A percentile compares a stretch with the other conserved stretches of the same genome.
phyloP scores from a whole-genome alignment of 2,888 invertebrate genomes.

The Mantis religiosa region DNA sequence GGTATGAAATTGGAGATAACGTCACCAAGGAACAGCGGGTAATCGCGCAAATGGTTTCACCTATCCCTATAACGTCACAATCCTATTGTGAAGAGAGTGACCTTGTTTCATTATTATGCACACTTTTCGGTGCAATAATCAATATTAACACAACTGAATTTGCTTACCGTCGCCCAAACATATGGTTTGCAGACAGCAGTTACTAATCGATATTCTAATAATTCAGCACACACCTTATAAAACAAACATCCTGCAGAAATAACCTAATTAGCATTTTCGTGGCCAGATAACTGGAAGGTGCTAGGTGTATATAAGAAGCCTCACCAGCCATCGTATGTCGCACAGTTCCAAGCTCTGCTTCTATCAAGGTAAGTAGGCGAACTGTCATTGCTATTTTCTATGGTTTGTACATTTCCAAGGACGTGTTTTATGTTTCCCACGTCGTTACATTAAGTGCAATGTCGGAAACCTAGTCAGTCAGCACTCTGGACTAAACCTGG shows the following conservation, averaged over 20 bases:
- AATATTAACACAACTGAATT: background rate
- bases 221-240: background rate
- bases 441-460: too few species aligned
- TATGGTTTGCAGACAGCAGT: background rate
- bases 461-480: too few species aligned
- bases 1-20: too few species aligned
- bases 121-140: background rate
- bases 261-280: background rate
- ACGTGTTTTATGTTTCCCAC: too few species aligned
- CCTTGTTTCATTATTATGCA: background rate
- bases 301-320: background rate
- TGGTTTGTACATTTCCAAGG: too few species aligned
- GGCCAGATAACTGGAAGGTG: too few species aligned
- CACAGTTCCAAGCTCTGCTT: background rate
- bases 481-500: too few species aligned
- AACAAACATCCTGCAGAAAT: background rate
- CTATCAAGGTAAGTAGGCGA: background rate
- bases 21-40: too few species aligned
- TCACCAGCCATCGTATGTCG: too few species aligned
- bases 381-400: too few species aligned
- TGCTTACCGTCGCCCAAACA: background rate
- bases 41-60: background rate
- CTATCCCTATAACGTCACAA: background rate
- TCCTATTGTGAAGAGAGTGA: background rate
- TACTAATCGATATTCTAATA: background rate